Evolutionary conservation across 2,888 invertebrate genomes (phyloP), one percentile per base, ranked within the genome.

Genomic region (Limnephilus rhombicus): DNA sequence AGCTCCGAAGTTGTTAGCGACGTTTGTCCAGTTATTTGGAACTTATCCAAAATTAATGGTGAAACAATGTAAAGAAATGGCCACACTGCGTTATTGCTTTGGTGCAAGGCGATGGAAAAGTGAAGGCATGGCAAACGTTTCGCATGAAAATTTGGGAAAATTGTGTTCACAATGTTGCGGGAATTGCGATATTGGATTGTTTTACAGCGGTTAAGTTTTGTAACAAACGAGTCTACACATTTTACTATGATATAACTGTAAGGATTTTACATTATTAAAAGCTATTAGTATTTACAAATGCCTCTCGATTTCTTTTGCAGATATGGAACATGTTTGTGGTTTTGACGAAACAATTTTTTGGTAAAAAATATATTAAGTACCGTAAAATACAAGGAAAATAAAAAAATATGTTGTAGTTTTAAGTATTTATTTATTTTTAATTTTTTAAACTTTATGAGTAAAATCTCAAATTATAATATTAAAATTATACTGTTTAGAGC

Each of bases 1-100:
- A 88, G 86, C 88, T 83, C 45, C 82, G 45, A 45, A 45, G 29
- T 80, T 86, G 86, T 81, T 92, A 90, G 83, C 85, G 83, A n/a
- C 85, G 11, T 83, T 83, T 34, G 89, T 49, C 37, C 85, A 80
- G 91, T 89, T 80, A 89, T 92, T 92, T 92, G 92, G 92, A 92
- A 5, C 68, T n/a, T 29, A 31, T 91, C 92, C 92, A 92, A 80
- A 82, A 83, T 92, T 91, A 87, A 90, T 85, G 87, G 82, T 91
- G 85, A 92, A 85, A 89, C 91, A 90, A 89, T 88, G 86, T 80
- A 89, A 89, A 80, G 80, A 91, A 85, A 89, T 83, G 91, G 85
- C 80, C 53, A 87, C 90, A 83, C 83, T 88, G 41, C 87, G 81
- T 53, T 92, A 87, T 90, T 68, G 41, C 91, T 89, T 83, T 88